Evolutionary conservation across 92 coral and sea anemone genomes (phyloP), one percentile per base, ranked within the genome.

Genomic region (Metridium senile): DNA sequence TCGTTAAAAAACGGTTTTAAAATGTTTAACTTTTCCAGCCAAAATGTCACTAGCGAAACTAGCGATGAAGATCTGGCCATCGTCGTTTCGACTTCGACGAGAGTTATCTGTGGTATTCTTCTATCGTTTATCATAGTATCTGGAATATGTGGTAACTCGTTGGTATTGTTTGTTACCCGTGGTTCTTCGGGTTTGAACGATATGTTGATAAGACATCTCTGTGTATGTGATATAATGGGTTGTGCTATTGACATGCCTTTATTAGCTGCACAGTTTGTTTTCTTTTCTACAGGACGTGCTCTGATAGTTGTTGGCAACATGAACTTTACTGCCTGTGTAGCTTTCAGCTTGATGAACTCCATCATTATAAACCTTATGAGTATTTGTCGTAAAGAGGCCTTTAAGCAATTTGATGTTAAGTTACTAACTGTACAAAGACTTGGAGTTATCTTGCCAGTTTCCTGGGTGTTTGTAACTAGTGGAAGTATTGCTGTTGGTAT

Each of bases 221-320:
- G 78, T 27, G n/a, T 26, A 0, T 31, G 64, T 7, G 78, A 73
- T 31, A 20, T 73, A 17, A 19, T 73, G 28, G 78, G 63, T 6
- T 73, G 78, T 57, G 67, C 56, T 20, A 4, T 73, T 9, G 78
- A 73, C 33, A 73, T 73, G 78, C 78, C 78, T 30, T 33, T 73
- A 21, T 28, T 73, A 20, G 33, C 58, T 16, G 52, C 31, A 11
- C 78, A 73, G 68, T 73, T 73, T 58, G 68, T 73, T 18, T 57
- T 73, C 33, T 56, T 19, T 53, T 20, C 35, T 17, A 29, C 54
- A 32, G 67, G 53, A 21, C 21, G 19, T 9, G 47, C 20, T 7
- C 58, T 73, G 19, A 19, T 52, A 17, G 33, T 58, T 3, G 23
- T 73, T n/a, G 34, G 78, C 39, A 29, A 73, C 28, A 9, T 39